Evolutionary conservation across 2,113 vertebrate species (phyloP).

Genomic region (Hemibagrus wyckioides): DNA sequence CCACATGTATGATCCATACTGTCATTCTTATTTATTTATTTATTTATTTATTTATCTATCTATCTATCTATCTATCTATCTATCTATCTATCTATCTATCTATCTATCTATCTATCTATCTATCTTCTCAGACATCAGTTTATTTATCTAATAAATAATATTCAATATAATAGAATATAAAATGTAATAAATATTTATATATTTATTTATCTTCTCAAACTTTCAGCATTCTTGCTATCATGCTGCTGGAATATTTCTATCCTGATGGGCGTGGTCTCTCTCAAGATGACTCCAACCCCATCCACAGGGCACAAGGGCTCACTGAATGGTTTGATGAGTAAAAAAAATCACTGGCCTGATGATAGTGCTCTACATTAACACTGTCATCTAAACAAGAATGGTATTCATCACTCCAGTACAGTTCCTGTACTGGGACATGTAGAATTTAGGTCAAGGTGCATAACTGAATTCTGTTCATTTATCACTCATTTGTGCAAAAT

Average conservation of each 20-base stretch:
- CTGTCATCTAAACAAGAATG: neutral
- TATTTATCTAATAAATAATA: too few relatives aligned
- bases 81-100: too few relatives aligned
- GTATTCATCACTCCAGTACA: neutral
- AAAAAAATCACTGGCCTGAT: neutral
- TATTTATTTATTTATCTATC: too few relatives aligned
- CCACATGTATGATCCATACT: too few relatives aligned
- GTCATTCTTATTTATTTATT: too few relatives aligned
- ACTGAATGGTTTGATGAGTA: neutral
- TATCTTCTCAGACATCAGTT: too few relatives aligned
- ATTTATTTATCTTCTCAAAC: too few relatives aligned
- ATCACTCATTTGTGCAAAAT: neutral
- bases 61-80: too few relatives aligned
- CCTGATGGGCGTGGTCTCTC: neutral
- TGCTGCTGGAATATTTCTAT: neutral
- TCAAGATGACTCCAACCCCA: neutral
- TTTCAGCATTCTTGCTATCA: too few relatives aligned
- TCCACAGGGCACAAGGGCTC: neutral
- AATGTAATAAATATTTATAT: too few relatives aligned
- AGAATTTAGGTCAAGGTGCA: neutral
- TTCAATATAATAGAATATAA: too few relatives aligned
- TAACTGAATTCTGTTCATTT: neutral
- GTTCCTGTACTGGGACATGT: neutral
- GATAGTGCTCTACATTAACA: neutral
- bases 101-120: too few relatives aligned